phyloP scores from a whole-genome alignment of 2,888 invertebrate species.

The Habroteleia sp. region DNA sequence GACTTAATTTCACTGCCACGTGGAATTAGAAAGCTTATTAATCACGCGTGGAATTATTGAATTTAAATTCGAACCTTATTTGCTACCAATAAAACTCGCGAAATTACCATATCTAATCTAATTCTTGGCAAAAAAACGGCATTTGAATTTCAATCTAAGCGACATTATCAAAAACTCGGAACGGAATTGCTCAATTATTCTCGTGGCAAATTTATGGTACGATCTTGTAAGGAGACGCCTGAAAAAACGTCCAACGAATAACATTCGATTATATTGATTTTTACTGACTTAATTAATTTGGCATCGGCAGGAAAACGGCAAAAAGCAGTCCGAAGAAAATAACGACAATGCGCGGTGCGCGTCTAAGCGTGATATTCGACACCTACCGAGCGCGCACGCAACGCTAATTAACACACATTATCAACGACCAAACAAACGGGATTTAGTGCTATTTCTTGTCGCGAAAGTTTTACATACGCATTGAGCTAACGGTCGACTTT shows the following conservation, averaged over 20 bases:
- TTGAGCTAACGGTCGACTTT: no score
- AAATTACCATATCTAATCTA: conserved; percentile 59
- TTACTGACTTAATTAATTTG: conserved; percentile 50
- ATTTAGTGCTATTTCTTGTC: conserved; percentile 31
- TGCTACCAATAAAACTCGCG: conserved; percentile 25
- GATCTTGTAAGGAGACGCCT: conserved; percentile 4
- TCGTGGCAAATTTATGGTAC: conserved; percentile 26
- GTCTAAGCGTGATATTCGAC: conserved; percentile 55
- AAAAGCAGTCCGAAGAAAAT: conserved; percentile 18
- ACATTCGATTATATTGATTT: conserved; percentile 51
- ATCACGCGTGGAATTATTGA: conserved; percentile 52
- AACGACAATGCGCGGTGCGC: conserved; percentile 31
- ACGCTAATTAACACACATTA: conserved; percentile 55
- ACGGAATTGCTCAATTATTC: conserved; percentile 54
- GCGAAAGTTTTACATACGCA: no score
- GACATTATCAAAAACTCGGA: conserved; percentile 41
- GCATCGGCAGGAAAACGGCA: conserved; percentile 22
- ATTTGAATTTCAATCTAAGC: conserved; percentile 58
- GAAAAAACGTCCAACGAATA: conserved; percentile 6
- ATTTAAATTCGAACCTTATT: conserved; percentile 51
- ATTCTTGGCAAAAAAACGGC: conserved; percentile 32
- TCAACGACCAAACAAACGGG: conserved; percentile 47
- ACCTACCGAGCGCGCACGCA: conserved; percentile 51
- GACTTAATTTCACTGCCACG: conserved; percentile 34
- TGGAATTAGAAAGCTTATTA: conserved; percentile 55